phyloP scores from a whole-genome alignment of 2,888 invertebrate species.

The Philereme transversata region DNA sequence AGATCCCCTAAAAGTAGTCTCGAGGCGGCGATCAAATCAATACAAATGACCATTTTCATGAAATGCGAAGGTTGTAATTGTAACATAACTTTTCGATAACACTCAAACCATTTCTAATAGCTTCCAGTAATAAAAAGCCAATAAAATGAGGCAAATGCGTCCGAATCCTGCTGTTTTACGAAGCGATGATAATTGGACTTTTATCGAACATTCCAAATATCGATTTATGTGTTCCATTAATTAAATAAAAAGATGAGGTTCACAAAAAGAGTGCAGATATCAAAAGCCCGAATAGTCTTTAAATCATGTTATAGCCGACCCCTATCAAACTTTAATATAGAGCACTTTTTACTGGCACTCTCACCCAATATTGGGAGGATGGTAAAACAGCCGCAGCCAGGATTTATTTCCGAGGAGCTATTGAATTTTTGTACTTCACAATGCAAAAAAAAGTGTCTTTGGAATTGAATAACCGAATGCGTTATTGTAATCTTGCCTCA shows the following conservation, averaged over 20 bases:
- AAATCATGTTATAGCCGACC: constrained; percentile 37
- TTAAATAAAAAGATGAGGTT: constrained; percentile 22
- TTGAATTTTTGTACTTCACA: neutral
- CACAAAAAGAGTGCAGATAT: constrained; percentile 24
- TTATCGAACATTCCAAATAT: neutral
- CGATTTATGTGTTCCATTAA: constrained; percentile 7
- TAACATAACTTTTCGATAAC: constrained; percentile 24
- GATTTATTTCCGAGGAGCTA: constrained; percentile 17
- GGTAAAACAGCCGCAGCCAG: constrained; percentile 19
- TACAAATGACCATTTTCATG: constrained; percentile 16
- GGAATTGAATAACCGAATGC: too few relatives aligned
- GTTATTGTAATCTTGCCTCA: neutral
- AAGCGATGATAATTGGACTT: constrained; percentile 8
- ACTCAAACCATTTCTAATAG: constrained; percentile 18
- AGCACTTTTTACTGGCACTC: constrained; percentile 35
- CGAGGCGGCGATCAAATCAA: constrained; percentile 14
- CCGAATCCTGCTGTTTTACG: constrained; percentile 6
- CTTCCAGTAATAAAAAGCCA: constrained; percentile 15
- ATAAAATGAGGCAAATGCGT: constrained; percentile 15
- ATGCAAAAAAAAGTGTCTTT: neutral
- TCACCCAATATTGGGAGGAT: constrained; percentile 32
- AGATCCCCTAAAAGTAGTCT: constrained; percentile 14
- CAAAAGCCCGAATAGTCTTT: constrained; percentile 31
- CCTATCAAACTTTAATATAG: constrained; percentile 38
- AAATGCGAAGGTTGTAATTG: constrained; percentile 16